phyloP scores from a whole-genome alignment of 2,797 vertebrate species.

The Glyptemys insculpta region DNA sequence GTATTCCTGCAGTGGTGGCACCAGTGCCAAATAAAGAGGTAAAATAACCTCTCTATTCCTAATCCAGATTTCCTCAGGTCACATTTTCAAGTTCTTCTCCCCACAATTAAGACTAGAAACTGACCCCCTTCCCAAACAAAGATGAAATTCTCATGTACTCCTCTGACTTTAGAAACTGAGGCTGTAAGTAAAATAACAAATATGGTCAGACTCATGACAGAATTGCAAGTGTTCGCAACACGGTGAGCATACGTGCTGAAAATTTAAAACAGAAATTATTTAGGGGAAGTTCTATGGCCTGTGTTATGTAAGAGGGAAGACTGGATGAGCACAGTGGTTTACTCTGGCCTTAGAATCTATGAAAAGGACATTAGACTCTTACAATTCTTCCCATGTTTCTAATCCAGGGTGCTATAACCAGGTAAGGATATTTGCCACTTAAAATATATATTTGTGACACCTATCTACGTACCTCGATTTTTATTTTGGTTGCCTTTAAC shows the following conservation, averaged over 20 bases:
- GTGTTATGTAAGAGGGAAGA: no score
- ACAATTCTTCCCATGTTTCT: not conserved
- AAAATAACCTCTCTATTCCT: no score
- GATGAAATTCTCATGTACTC: not conserved
- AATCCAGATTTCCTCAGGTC: no score
- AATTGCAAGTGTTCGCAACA: not conserved
- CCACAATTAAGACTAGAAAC: not conserved
- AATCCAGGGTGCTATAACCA: not conserved
- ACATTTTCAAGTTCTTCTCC: not conserved
- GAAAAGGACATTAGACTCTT: not conserved
- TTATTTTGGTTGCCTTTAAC: no score
- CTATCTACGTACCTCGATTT: not conserved
- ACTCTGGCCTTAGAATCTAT: no score
- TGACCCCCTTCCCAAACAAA: not conserved
- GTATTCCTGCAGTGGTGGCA: no score
- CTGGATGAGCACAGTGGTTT: no score
- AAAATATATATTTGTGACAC: not conserved
- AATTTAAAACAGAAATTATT: no score
- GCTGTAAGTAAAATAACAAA: not conserved
- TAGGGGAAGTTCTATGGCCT: no score
- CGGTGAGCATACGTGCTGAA: not conserved
- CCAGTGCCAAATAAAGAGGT: no score
- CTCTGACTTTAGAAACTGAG: not conserved
- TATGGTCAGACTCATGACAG: not conserved
- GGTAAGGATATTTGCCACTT: not conserved